phyloP scores from a whole-genome alignment of 2,888 invertebrate species.

The Spodoptera exigua region DNA sequence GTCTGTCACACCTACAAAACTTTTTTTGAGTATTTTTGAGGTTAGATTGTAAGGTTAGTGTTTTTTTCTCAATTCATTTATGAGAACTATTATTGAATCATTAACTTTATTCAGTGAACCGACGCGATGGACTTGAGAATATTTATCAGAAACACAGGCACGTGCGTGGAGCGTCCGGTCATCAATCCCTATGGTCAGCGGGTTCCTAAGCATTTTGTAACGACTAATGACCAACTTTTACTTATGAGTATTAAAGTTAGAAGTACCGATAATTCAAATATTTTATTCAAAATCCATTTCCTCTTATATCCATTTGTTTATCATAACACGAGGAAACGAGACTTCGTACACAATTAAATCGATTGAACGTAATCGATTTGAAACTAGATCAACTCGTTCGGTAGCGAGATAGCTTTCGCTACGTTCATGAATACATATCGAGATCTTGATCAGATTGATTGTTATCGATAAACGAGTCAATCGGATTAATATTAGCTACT shows the following conservation, averaged over 20 bases:
- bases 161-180: slow-evolving; percentile 38
- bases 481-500: slow-evolving; percentile 33
- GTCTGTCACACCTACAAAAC: too few relatives aligned
- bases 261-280: not conserved
- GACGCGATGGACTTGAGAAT: slow-evolving; percentile 17
- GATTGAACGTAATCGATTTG: slow-evolving; percentile 55
- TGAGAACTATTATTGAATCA: too few relatives aligned
- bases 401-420: slow-evolving; percentile 59
- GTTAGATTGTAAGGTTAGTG: too few relatives aligned
- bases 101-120: slow-evolving; percentile 5
- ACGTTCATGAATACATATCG: slow-evolving; percentile 44
- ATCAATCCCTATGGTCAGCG: not conserved
- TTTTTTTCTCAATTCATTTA: too few relatives aligned
- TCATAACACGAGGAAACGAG: slow-evolving; percentile 23
- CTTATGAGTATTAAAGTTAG: too few relatives aligned
- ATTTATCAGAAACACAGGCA: slow-evolving; percentile 30
- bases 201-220: slow-evolving; percentile 19
- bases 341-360: slow-evolving; percentile 45
- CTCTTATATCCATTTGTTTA: slow-evolving; percentile 38
- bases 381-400: slow-evolving; percentile 58
- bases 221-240: slow-evolving; percentile 2
- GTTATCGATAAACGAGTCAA: slow-evolving; percentile 41
- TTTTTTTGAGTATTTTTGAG: too few relatives aligned
- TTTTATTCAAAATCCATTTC: slow-evolving; percentile 14
- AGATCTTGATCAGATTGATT: slow-evolving; percentile 43